Base-by-base conservation (phyloP, 2,888 invertebrate genomes). In the Pachymerium ferrugineum region DNA sequence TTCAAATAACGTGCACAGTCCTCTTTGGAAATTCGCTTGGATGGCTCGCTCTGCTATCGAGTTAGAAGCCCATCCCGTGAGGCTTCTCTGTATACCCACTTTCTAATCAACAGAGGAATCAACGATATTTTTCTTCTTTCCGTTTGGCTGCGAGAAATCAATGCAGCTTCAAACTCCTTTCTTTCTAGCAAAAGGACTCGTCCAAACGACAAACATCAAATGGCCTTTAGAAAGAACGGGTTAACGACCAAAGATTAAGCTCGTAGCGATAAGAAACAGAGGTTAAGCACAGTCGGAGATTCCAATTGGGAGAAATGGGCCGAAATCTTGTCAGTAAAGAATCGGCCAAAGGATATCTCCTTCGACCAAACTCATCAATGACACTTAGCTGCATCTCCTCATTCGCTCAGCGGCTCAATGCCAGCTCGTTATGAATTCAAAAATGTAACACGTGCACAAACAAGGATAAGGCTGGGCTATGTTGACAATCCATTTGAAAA, bases 51-150 rank as follows among this genome's bases (percentile, higher is more conserved):
- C 19, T 54, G 47, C 47, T 54, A 54, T 54, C 47, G 47, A 54
- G 47, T 54, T 54, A 54, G 47, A 54, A 54, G 47, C 47, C n/a
- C 47, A 54, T 54, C 47, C 47, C 47, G 47, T 54, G 47, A 54
- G 47, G 47, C 47, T 54, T 10, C 47, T 54, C 47, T 5, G 47
- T 54, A 54, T 22, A 54, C 47, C 47, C 47, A 54, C 47, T 54
- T 54, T 54, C 47, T 54, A 54, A 54, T 54, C 47, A 54, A 54
- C 47, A 22, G 47, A 54, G 47, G 47, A 54, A 54, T 54, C 47
- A 54, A 54, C 47, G 19, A 22, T 54, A 54, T 54, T 54, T 54
- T 54, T 54, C 47, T 54, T 19, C 47, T 54, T n/a, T n/a, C n/a
- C n/a, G n/a, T n/a, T n/a, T 22, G 22, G 47, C 47, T 54, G 47